Evolutionary conservation across 2,888 invertebrate genomes (phyloP).

Genomic region (Hipparchia semele): DNA sequence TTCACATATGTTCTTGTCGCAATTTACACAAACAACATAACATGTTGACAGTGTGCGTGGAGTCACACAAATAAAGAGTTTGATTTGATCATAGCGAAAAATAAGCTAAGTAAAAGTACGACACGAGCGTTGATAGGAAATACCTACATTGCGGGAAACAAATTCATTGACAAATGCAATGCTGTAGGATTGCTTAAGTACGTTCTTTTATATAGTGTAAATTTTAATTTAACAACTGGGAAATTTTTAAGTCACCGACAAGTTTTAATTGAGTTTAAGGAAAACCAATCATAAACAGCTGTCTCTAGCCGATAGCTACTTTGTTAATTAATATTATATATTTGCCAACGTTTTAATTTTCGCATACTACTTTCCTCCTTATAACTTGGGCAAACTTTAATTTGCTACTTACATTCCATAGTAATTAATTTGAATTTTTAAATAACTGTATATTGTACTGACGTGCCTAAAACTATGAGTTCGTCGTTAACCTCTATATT

Average conservation of each 20-base stretch:
- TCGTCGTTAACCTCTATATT: neutral
- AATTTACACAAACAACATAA: no score
- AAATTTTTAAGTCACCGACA: neutral
- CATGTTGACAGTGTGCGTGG: no score
- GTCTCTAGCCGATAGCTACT: neutral
- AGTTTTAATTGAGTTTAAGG: conserved; percentile 1
- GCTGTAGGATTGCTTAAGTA: neutral
- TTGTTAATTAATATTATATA: neutral
- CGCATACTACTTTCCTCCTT: no score
- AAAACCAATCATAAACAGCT: conserved; percentile 2
- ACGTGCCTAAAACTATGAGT: neutral
- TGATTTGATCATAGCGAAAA: no score
- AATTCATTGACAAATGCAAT: neutral
- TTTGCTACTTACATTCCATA: neutral
- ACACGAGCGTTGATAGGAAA: no score
- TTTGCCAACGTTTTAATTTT: neutral
- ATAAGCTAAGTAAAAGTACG: no score
- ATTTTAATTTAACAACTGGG: neutral
- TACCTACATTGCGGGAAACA: no score
- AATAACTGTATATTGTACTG: neutral
- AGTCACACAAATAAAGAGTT: no score
- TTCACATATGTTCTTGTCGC: no score
- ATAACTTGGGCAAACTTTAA: neutral
- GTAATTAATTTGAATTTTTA: no score
- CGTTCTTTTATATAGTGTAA: neutral